Conservation (phyloP, 2,113 vertebrate genomes). For the Tricholaema leucomelas region DNA sequence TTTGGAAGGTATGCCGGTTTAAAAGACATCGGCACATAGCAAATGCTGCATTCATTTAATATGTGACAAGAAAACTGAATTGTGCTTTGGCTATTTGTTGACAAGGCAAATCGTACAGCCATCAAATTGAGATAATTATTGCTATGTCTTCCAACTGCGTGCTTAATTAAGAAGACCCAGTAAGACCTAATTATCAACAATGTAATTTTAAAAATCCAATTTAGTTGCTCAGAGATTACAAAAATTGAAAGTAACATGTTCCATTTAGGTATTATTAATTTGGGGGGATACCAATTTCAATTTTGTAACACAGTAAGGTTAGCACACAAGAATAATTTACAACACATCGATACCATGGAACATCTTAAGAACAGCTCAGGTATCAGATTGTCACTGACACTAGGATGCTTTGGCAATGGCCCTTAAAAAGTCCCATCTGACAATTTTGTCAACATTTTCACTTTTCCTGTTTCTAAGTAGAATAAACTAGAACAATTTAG, state of each 20-base stretch:
- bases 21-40: neutral
- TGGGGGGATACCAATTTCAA: constrained; percentile 32
- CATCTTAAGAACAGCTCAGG: neutral
- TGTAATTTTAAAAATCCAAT: constrained; percentile 66
- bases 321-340: constrained; percentile 18
- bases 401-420: neutral
- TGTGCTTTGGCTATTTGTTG: constrained; percentile 36
- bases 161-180: constrained; percentile 64
- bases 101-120: constrained; percentile 31
- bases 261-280: constrained; percentile 35
- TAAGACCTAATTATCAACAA: constrained; percentile 65
- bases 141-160: constrained; percentile 42
- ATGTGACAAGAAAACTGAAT: constrained; percentile 45
- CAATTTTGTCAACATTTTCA: neutral
- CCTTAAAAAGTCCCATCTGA: neutral
- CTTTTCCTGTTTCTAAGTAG: neutral
- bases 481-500: neutral
- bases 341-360: neutral
- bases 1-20: constrained; percentile 6
- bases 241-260: constrained; percentile 58
- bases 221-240: constrained; percentile 52
- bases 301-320: constrained; percentile 37
- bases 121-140: constrained; percentile 50
- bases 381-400: neutral
- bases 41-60: constrained; percentile 19